Conservation (phyloP, 2,113 vertebrate genomes). For the Chloebia gouldiae region DNA sequence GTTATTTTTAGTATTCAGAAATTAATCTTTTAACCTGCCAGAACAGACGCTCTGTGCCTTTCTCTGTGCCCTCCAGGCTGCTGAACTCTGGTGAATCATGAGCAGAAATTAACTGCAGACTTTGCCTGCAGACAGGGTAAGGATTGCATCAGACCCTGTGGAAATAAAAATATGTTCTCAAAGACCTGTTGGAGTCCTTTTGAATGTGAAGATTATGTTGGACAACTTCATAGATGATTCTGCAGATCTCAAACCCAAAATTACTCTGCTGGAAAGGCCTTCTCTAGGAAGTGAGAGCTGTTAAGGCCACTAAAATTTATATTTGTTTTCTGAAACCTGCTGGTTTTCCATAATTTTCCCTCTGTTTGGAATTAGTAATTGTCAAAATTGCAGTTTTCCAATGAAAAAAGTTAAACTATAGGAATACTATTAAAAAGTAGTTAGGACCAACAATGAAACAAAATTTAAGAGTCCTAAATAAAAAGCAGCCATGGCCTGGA, state of each 20-base stretch:
- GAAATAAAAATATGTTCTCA: not conserved
- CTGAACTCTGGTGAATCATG: not conserved
- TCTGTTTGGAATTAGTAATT: not conserved
- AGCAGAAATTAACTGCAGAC: conserved; percentile 20
- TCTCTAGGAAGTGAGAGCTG: not conserved
- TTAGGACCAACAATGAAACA: not conserved
- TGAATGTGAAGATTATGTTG: not conserved
- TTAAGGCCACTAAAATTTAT: not conserved
- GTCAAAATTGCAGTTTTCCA: not conserved
- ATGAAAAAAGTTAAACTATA: not conserved
- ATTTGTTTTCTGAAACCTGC: not conserved
- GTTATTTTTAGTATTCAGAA: not conserved
- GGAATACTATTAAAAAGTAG: not conserved
- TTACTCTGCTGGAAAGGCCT: not conserved
- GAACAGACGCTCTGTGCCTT: not conserved
- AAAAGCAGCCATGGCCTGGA: not conserved
- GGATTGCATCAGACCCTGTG: not conserved
- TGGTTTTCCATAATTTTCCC: not conserved
- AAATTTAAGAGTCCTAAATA: not conserved
- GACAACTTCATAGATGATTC: not conserved
- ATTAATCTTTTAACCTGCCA: not conserved
- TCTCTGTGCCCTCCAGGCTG: not conserved
- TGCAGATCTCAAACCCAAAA: not conserved
- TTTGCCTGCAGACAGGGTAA: not conserved
- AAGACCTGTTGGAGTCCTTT: not conserved